Conservation (phyloP, 1,140 invertebrate genomes). For the Drusus annulatus region DNA sequence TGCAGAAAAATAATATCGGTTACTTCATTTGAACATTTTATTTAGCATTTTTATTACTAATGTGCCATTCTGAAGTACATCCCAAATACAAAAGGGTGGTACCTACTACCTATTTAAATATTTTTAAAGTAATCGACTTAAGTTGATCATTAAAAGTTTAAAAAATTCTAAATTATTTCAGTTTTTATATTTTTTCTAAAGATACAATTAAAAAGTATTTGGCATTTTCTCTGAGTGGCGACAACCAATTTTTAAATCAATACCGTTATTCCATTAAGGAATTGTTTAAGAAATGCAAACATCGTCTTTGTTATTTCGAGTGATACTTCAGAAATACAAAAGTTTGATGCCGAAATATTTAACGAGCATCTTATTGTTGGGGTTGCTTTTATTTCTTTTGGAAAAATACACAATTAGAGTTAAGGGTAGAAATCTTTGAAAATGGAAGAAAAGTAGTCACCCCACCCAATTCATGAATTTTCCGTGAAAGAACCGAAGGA, state of each 20-base stretch:
- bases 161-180: too few relatives aligned
- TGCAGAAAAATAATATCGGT: too few relatives aligned
- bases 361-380: constrained; percentile 42
- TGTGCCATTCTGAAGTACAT: too few relatives aligned
- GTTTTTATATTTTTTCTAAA: too few relatives aligned
- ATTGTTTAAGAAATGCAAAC: constrained; percentile 12
- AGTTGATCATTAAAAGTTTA: too few relatives aligned
- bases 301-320: constrained; percentile 42
- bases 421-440: constrained; percentile 20
- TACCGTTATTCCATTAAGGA: constrained; percentile 24
- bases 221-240: too few relatives aligned
- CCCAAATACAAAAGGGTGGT: too few relatives aligned
- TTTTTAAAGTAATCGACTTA: too few relatives aligned
- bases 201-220: too few relatives aligned
- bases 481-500: not conserved
- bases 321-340: constrained; percentile 33
- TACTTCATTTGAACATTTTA: too few relatives aligned
- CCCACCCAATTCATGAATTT: not conserved
- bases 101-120: too few relatives aligned
- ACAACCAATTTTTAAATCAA: not conserved
- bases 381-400: constrained; percentile 25
- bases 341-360: constrained; percentile 33
- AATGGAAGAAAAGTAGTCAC: not conserved
- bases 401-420: constrained; percentile 41
- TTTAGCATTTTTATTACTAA: too few relatives aligned